Evolutionary conservation across 1,140 invertebrate species (phyloP), one percentile per base, ranked within the genome.

Genomic region (Melitaea cinxia): DNA sequence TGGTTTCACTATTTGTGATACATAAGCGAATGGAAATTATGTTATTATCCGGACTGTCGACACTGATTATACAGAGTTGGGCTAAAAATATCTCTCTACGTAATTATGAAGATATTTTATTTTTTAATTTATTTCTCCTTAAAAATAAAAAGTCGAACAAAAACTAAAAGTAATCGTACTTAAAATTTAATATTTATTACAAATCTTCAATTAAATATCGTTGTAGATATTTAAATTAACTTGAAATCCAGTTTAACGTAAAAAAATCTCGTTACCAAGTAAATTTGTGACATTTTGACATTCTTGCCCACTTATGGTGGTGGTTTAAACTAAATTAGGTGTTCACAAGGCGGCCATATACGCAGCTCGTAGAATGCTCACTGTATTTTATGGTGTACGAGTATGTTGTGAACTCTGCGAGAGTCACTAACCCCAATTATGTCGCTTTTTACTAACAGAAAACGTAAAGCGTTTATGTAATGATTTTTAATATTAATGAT

Each of bases 241-340:
- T 0, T 42, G 17, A 42, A 42, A 5, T n/a, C n/a, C n/a, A n/a
- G n/a, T n/a, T n/a, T 9, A 42, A 42, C 15, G 10, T 15, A 19
- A 42, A 42, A n/a, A 42, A 42, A 15, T 7, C 37, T 42, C 15
- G 37, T 42, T 42, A 42, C 14, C 14, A 19, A 21, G 28, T 28
- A 42, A 63, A 55, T 63, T 56, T 47, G 53, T 49, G 61, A 63
- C 24, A 56, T 63, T 63, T 56, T 56, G 53, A 56, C 21, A 63
- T 63, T 55, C 52, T 55, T 49, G 19, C 12, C 28, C 61, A 23
- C 28, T 49, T 63, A 56, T 49, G 61, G 61, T 7, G 42, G 61
- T 54, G 21, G 53, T 42, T 33, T n/a, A 47, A 30, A 35, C 53
- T 63, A 56, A 55, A 63, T 63, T 54, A 54, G 61, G 52, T 63